Base-by-base conservation (phyloP, 1,140 invertebrate genomes). In the Myzus persicae region DNA sequence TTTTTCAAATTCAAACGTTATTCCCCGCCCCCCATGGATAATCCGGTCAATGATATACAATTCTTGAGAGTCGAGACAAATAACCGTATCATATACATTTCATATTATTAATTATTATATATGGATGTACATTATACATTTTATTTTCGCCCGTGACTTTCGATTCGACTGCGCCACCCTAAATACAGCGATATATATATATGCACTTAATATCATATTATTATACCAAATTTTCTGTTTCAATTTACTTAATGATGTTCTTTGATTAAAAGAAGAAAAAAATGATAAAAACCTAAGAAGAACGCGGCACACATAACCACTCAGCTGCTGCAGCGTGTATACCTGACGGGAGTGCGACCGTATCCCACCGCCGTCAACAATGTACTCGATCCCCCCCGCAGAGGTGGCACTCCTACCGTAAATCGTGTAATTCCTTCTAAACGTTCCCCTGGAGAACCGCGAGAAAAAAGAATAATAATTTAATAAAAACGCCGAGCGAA, bases 211-310 rank as follows among this genome's bases (percentile, higher is more conserved):
- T 90, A 54, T 89, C 2, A n/a, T 67, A 90, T 42, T 90, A n/a
- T 90, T 42, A 67, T n/a, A 42, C 51, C 54, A 26, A 67, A 36
- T 93, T 93, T 38, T 82, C 91, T 51, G 46, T 93, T 93, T 93
- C 91, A 93, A 93, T 93, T 93, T 51, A 84, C 81, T 93, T 93
- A 93, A 93, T 93, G 91, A 93, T 93, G 81, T 93, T 93, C 91
- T 51, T 93, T 85, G 81, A 85, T 85, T 93, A 85, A 93, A 93
- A 93, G 54, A 51, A 51, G 44, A 24, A 26, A 26, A 84, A 42
- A 85, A 42, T 42, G 0, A 82, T 6, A 31, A 76, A 26, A 67
- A 67, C 14, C 48, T n/a, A n/a, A 42, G 26, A 36, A 51, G 40
- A 26, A 48, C 46, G 51, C 46, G 38, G 18, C 1, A 11, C 76